Evolutionary conservation across 2,797 vertebrate species (phyloP), one percentile per base, ranked within the genome.

Genomic region (Avahi laniger): DNA sequence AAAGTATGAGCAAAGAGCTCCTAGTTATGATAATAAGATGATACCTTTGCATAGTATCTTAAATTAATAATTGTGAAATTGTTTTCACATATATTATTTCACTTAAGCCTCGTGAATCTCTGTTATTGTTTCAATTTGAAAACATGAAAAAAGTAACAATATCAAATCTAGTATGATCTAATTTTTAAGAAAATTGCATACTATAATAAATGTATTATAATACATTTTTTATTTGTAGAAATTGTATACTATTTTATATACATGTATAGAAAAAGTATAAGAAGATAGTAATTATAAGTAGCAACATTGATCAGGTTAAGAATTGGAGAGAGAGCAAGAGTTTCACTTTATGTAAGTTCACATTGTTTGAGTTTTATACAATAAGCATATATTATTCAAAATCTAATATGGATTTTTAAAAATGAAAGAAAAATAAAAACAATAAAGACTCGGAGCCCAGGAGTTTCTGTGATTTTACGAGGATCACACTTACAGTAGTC

Each of bases 71-170:
- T 59, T 50, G 9, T 52, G 15, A n/a, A 80, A 33, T 28, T 61
- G n/a, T 63, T 91, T 96, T 63, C 50, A 84, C 15, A 81, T n/a
- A 48, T 2, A 22, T 76, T 94, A 67, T 93, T 87, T 93, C 12
- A 41, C 43, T 61, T 75, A 17, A 78, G 52, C 28, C 33, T 91
- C 43, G 91, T 4, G 41, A 43, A 43, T 43, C 41, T 43, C 41
- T 43, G 75, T 50, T 76, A 33, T 48, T 11, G 6, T 85, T 89
- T 92, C 15, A 76, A 72, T 82, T 69, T 86, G n/a, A 82, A 78
- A 93, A 57, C 26, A 38, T n/a, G 7, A 70, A 81, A 76, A 92
- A 80, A n/a, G 8, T 67, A 95, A 48, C 30, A 50, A 57, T 82
- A 65, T 57, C 14, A 41, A 50, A 13, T 63, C 20, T 82, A 38